Evolutionary conservation across 2,888 invertebrate genomes (phyloP).

Genomic region (Arrhopalites spinosus): DNA sequence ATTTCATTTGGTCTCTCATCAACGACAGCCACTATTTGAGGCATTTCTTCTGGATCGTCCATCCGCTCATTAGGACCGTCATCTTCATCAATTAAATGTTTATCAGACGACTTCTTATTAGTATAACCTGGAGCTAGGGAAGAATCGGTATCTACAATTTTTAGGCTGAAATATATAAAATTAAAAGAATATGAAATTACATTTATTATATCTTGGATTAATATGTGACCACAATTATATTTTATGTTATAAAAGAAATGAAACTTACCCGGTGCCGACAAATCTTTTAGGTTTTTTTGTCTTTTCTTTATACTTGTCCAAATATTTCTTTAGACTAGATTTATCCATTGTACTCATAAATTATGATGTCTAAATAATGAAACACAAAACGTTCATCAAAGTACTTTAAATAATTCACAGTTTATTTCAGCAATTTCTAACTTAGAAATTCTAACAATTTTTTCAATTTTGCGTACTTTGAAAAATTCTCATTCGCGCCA

Average conservation of each 20-base stretch:
- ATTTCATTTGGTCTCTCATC: conserved; percentile 79
- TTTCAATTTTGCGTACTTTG: too few species aligned
- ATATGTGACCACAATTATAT: background rate
- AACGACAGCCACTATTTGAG: conserved; percentile 83
- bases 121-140: background rate
- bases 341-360: background rate
- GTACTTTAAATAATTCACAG: too few species aligned
- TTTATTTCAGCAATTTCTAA: too few species aligned
- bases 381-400: too few species aligned
- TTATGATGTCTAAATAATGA: too few species aligned
- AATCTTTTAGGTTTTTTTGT: conserved; percentile 36
- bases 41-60: conserved; percentile 79
- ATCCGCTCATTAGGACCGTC: conserved; percentile 69
- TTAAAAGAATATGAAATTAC: background rate
- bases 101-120: conserved; percentile 62
- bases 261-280: conserved; percentile 47
- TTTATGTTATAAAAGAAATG: background rate
- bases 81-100: conserved; percentile 63
- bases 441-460: too few species aligned
- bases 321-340: conserved; percentile 5
- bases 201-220: background rate
- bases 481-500: too few species aligned
- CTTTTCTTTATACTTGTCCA: conserved; percentile 21
- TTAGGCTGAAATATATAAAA: conserved; percentile 66
- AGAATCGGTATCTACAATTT: conserved; percentile 82